These are phyloP conservation scores for Lepilemur septentrionalis DNA, from an alignment of 2,797 vertebrate genomes.

Conservation along the genomic window DNA sequence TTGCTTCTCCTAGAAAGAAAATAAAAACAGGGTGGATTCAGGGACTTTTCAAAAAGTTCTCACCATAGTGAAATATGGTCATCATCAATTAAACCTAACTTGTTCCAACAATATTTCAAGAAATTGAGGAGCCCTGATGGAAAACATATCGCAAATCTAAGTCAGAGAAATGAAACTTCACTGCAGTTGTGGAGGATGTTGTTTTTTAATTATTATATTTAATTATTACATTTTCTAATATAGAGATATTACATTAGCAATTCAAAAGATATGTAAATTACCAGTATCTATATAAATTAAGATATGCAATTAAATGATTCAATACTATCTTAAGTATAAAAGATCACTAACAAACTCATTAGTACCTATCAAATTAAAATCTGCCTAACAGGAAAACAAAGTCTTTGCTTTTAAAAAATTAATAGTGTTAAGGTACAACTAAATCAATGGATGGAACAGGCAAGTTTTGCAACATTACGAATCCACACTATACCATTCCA, in stretches of 20 bases:
- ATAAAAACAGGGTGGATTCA: neutral
- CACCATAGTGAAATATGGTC: fast-evolving
- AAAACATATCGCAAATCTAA: neutral
- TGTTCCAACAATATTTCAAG: fast-evolving
- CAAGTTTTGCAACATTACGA: neutral
- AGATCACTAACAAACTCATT: neutral
- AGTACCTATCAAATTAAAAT: neutral
- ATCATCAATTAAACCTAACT: neutral
- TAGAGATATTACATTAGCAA: neutral
- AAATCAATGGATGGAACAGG: neutral
- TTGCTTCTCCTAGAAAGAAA: slow-evolving; percentile 86
- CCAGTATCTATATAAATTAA: neutral
- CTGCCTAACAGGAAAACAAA: neutral
- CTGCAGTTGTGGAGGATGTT: neutral
- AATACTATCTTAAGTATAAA: neutral
- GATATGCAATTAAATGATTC: neutral
- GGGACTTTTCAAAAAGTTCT: neutral
- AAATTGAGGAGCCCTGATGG: neutral
- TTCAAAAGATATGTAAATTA: neutral
- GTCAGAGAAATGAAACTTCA: neutral
- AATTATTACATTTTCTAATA: neutral
- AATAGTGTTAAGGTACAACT: neutral
- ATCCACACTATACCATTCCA: neutral
- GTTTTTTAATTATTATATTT: neutral
- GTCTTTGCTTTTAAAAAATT: neutral